These are phyloP conservation scores for Sandelia bainsii DNA, from an alignment of 2,797 vertebrate species.

Conservation along the genomic window DNA sequence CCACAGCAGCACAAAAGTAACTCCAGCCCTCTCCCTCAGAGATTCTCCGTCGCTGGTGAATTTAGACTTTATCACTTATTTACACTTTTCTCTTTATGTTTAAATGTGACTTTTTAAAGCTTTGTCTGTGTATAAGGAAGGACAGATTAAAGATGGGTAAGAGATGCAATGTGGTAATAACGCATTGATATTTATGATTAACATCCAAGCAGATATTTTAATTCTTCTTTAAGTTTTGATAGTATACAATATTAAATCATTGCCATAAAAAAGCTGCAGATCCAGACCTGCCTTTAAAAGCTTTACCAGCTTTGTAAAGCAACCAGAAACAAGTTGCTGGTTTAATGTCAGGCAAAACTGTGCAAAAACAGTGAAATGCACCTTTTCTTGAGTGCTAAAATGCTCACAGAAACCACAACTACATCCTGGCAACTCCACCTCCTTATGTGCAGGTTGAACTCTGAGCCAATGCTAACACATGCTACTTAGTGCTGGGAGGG, in stretches of 20 bases:
- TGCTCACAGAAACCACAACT: background rate
- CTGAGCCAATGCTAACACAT: constrained; percentile 33
- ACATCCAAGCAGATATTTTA: too few relatives aligned
- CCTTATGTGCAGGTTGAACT: constrained; percentile 38
- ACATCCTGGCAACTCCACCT: background rate
- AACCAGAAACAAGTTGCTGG: background rate
- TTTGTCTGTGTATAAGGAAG: background rate
- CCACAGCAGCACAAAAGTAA: constrained; percentile 25
- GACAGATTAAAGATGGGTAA: background rate
- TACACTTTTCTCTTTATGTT: constrained; percentile 1
- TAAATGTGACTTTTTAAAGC: background rate
- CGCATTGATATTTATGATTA: too few relatives aligned
- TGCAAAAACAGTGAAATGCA: background rate
- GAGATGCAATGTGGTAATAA: too few relatives aligned
- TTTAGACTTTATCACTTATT: constrained; percentile 28
- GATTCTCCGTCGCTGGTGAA: background rate
- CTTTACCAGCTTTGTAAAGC: background rate
- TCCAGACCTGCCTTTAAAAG: background rate
- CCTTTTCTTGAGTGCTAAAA: background rate
- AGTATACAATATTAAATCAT: too few relatives aligned
- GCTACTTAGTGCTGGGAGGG: constrained; percentile 31
- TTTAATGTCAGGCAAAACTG: too few relatives aligned
- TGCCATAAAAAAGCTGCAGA: background rate
- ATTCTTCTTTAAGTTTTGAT: too few relatives aligned
- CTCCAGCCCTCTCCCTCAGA: constrained; percentile 17